Conservation (phyloP, 2,888 invertebrate genomes). For the Nomada hirtipes region DNA sequence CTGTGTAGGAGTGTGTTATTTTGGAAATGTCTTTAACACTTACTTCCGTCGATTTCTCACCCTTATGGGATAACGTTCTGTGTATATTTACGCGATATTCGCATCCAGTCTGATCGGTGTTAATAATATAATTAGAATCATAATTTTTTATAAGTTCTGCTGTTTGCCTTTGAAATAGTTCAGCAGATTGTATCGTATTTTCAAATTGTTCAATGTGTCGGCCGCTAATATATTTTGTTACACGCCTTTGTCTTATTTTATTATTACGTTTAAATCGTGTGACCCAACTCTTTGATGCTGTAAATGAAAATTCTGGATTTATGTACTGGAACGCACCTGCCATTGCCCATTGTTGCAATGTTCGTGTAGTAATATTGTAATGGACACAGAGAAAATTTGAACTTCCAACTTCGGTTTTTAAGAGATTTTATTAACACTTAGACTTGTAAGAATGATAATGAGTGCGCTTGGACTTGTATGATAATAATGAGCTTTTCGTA, state of each 20-base stretch:
- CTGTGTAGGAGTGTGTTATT: slow-evolving; percentile 15
- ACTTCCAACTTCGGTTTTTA: no score
- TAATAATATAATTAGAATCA: slow-evolving; percentile 1
- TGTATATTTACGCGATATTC: background rate
- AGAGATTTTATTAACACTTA: no score
- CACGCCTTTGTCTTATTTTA: slow-evolving; percentile 2
- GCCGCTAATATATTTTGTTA: slow-evolving; percentile 1
- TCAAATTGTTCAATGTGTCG: background rate
- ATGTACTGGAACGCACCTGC: background rate
- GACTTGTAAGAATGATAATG: no score
- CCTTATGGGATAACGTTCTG: background rate
- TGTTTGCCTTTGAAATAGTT: slow-evolving; percentile 4
- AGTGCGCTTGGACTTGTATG: no score
- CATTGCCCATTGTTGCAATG: slow-evolving; percentile 4
- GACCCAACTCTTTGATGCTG: background rate
- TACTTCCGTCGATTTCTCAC: background rate
- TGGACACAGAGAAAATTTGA: no score
- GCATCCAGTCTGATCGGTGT: slow-evolving; percentile 1
- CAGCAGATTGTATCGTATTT: background rate
- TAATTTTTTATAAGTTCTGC: background rate
- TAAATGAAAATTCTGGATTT: background rate
- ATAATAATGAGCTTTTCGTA: no score
- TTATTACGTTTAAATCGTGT: background rate
- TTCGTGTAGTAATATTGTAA: slow-evolving; percentile 1
- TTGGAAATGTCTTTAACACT: background rate